Evolutionary conservation across 2,888 invertebrate species (phyloP).

Genomic region (Polydesmus complanatus): DNA sequence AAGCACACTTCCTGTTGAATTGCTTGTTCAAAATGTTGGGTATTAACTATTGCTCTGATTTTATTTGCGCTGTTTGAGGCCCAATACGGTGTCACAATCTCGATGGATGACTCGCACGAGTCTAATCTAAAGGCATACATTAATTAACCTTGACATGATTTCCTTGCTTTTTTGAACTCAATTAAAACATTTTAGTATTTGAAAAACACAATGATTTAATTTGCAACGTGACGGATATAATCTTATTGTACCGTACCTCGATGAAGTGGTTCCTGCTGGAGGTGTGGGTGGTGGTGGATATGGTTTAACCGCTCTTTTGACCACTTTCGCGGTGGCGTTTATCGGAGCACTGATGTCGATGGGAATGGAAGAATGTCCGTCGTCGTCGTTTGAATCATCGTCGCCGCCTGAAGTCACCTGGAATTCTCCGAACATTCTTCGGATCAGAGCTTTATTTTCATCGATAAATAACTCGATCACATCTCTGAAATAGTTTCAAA

Average conservation of each 20-base stretch:
- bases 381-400: slow-evolving; percentile 44
- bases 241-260: too few relatives aligned
- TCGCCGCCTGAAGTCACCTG: slow-evolving; percentile 32
- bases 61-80: slow-evolving; percentile 84
- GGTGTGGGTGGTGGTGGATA: slow-evolving; percentile 3
- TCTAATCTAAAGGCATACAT: slow-evolving; percentile 52
- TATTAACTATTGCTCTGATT: slow-evolving; percentile 80
- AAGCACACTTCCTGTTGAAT: slow-evolving; percentile 90
- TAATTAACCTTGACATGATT: background rate
- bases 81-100: slow-evolving; percentile 89
- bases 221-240: too few relatives aligned
- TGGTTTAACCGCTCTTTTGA: slow-evolving; percentile 8
- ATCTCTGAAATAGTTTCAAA: slow-evolving; percentile 45
- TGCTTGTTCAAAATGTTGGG: slow-evolving; percentile 86
- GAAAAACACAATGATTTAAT: too few relatives aligned
- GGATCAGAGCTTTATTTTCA: slow-evolving; percentile 84
- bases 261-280: too few relatives aligned
- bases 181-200: background rate
- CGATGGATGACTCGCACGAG: slow-evolving; percentile 79
- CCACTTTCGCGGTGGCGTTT: background rate
- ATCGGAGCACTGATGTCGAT: slow-evolving; percentile 2
- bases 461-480: slow-evolving; percentile 83
- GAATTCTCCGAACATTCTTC: slow-evolving; percentile 86
- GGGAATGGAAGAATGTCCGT: slow-evolving; percentile 20
- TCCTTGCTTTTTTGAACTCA: background rate